Evolutionary conservation across 2,888 invertebrate genomes (phyloP).

Genomic region (Elgonia sp.): DNA sequence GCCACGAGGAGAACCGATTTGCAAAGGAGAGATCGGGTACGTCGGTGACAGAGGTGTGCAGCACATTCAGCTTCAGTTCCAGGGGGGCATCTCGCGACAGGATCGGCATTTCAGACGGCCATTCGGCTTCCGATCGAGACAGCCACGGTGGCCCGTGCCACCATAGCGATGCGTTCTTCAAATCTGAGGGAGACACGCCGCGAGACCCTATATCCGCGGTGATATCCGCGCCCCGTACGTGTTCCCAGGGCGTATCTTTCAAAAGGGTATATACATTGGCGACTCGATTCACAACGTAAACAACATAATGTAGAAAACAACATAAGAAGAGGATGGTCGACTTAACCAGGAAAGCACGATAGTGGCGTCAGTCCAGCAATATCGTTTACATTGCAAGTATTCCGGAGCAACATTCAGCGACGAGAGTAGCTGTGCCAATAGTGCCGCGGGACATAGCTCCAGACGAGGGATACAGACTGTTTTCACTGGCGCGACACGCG

Average conservation of each 20-base stretch:
- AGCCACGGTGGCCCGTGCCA: neutral
- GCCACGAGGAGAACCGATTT: too few species aligned
- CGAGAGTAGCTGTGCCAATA: neutral
- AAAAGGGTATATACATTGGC: too few species aligned
- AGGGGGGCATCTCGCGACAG: too few species aligned
- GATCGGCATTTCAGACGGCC: too few species aligned
- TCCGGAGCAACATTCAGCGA: too few species aligned
- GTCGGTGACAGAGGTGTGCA: too few species aligned
- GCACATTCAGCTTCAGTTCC: too few species aligned
- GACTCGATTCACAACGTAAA: too few species aligned
- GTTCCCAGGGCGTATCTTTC: neutral
- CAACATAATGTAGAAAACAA: too few species aligned
- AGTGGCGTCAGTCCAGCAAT: slow-evolving; percentile 14
- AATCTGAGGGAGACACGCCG: neutral
- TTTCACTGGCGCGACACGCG: neutral
- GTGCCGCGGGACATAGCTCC: neutral
- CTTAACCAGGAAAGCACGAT: slow-evolving; percentile 2
- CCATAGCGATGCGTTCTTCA: neutral
- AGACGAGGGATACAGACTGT: neutral
- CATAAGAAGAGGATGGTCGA: neutral
- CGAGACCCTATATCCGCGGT: neutral
- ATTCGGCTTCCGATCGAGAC: neutral
- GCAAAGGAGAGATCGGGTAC: too few species aligned
- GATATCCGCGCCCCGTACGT: neutral
- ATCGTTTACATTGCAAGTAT: too few species aligned